phyloP scores from a whole-genome alignment of 2,888 invertebrate genomes.

The Abrostola tripartita region DNA sequence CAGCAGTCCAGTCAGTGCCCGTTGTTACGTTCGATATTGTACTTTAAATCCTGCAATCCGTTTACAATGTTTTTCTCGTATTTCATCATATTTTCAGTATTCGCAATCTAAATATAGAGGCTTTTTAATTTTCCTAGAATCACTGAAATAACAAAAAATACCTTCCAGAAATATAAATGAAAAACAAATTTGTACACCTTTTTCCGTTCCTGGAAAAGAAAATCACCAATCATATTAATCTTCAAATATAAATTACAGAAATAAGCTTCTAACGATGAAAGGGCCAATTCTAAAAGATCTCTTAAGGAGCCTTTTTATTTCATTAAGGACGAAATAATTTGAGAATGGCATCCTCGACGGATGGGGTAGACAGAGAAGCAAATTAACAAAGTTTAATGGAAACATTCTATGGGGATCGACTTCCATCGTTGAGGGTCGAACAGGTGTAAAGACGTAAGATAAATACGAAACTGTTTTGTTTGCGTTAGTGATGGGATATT shows the following conservation, averaged over 20 bases:
- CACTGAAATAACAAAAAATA: background rate
- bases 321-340: conserved; percentile 45
- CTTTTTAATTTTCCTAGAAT: too few species aligned
- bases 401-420: conserved; percentile 65
- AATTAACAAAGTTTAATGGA: conserved; percentile 85
- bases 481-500: conserved; percentile 42
- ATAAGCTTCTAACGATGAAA: conserved; percentile 19
- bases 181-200: background rate
- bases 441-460: conserved; percentile 72
- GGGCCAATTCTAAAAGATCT: conserved; percentile 18
- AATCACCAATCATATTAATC: conserved; percentile 24
- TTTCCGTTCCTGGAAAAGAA: background rate
- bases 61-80: too few species aligned
- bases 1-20: too few species aligned
- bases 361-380: conserved; percentile 48
- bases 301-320: conserved; percentile 27
- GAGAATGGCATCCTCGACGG: conserved; percentile 16
- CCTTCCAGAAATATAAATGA: background rate
- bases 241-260: conserved; percentile 20
- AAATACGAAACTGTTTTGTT: conserved; percentile 30
- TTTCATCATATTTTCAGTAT: too few species aligned
- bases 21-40: too few species aligned
- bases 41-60: too few species aligned
- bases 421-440: conserved; percentile 52
- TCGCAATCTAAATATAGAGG: too few species aligned